These are phyloP conservation scores for Sinhomidia bicolor DNA, from an alignment of 2,888 invertebrate species.

Conservation along the genomic window DNA sequence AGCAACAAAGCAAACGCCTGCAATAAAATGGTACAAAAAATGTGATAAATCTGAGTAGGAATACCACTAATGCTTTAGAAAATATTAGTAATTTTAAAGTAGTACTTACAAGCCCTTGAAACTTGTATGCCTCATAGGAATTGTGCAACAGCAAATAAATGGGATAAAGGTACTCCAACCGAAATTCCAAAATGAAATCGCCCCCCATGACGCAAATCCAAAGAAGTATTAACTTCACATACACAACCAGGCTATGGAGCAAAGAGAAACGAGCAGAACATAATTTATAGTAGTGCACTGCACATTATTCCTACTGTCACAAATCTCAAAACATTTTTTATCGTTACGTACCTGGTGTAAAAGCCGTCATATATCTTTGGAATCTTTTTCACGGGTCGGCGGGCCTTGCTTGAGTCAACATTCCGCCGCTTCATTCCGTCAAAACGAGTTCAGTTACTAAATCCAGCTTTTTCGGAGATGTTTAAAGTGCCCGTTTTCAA, in stretches of 20 bases:
- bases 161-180: slow-evolving; percentile 80
- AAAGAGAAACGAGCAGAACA: not conserved
- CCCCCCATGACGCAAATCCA: slow-evolving; percentile 80
- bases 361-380: slow-evolving; percentile 80
- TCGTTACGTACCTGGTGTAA: slow-evolving; percentile 79
- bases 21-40: slow-evolving; percentile 3
- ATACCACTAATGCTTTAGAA: no score
- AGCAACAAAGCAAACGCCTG: slow-evolving; percentile 80
- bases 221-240: slow-evolving; percentile 79
- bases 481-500: slow-evolving; percentile 4
- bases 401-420: slow-evolving; percentile 79
- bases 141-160: slow-evolving; percentile 80
- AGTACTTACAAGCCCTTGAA: slow-evolving; percentile 80
- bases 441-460: slow-evolving; percentile 65
- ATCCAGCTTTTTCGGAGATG: slow-evolving; percentile 70
- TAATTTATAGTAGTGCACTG: no score
- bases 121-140: slow-evolving; percentile 80
- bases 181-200: slow-evolving; percentile 80
- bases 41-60: not conserved
- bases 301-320: no score
- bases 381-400: slow-evolving; percentile 80
- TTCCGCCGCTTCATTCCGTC: slow-evolving; percentile 80
- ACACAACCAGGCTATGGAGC: slow-evolving; percentile 79
- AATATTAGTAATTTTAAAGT: no score
- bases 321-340: no score